Evolutionary conservation across 2,888 invertebrate genomes (phyloP).

Genomic region (Apoderus coryli): DNA sequence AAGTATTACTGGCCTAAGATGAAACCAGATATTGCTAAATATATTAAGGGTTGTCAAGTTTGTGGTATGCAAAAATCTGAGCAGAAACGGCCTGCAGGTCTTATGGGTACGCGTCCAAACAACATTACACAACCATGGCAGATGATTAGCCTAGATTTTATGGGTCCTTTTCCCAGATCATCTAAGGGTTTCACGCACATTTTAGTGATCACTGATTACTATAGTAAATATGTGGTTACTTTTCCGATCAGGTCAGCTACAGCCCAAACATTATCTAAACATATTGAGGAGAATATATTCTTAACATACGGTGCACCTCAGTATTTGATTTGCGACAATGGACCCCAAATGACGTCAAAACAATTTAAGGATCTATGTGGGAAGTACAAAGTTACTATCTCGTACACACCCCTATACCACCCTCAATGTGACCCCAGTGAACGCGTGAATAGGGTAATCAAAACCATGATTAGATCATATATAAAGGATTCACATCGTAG

Average conservation of each 20-base stretch:
- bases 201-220: constrained; percentile 1
- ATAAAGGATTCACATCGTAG: constrained; percentile 2
- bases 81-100: constrained; percentile 3
- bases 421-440: constrained; percentile 9
- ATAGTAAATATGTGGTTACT: background rate
- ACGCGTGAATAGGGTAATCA: constrained; percentile 3
- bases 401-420: constrained; percentile 2
- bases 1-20: constrained; percentile 5
- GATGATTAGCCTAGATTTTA: constrained; percentile 6
- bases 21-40: constrained; percentile 2
- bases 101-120: constrained; percentile 6
- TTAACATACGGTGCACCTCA: constrained; percentile 1
- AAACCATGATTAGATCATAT: constrained; percentile 6
- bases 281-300: constrained; percentile 4
- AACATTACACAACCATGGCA: constrained; percentile 7
- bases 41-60: constrained; percentile 1
- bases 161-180: constrained; percentile 4
- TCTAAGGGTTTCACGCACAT: background rate
- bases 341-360: constrained; percentile 3
- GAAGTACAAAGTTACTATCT: constrained; percentile 2
- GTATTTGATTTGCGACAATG: constrained; percentile 6
- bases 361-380: constrained; percentile 3
- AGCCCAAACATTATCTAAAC: background rate
- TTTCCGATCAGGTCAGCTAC: constrained; percentile 1
- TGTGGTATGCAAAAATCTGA: constrained; percentile 4